Base-by-base conservation (phyloP, 2,113 vertebrate species). In the Furnarius figulus region DNA sequence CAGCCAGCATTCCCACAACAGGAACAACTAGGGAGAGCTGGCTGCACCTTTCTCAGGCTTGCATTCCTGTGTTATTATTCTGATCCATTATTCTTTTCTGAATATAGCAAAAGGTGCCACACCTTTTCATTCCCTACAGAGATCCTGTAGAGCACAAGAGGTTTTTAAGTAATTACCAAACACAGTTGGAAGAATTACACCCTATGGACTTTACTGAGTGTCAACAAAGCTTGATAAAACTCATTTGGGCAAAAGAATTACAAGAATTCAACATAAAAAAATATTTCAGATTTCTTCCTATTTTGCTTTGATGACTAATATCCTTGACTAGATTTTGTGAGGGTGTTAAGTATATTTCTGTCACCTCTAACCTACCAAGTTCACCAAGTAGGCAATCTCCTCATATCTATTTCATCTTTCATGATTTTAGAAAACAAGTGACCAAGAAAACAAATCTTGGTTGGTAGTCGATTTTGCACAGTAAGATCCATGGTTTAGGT, bases 1-100 rank as follows among this genome's bases (percentile, higher is more conserved):
- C 81, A 95, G 44, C 91, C 93, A 97, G 94, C 14, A 4, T 77
- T 72, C 44, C 58, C 70, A 56, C 67, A 66, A 24, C 27, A 93
- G 28, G 56, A 70, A 81, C 70, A 75, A 74, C 47, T 76, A 82
- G 74, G 75, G 62, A 94, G 75, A 93, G 71, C 77, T 95, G 87
- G 74, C 84, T 96, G 84, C 79, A 49, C 61, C 82, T 71, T 86
- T 71, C 87, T 70, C 77, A 94, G 77, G 77, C 49, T 85, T 66
- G 35, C 1, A 0, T 55, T 93, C 76, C 20, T 35, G 11, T 8
- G 14, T 15, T 71, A 75, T 50, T 85, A 39, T 71, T 94, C 47
- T 40, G 47, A 90, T 46, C 42, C 68, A 46, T 18, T 65, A 14
- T 7, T 14, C 73, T 85, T 70, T 86, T 87, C 70, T 33, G 52